Evolutionary conservation across 92 coral and sea anemone species (phyloP).

Genomic region (Plumapathes pennacea): DNA sequence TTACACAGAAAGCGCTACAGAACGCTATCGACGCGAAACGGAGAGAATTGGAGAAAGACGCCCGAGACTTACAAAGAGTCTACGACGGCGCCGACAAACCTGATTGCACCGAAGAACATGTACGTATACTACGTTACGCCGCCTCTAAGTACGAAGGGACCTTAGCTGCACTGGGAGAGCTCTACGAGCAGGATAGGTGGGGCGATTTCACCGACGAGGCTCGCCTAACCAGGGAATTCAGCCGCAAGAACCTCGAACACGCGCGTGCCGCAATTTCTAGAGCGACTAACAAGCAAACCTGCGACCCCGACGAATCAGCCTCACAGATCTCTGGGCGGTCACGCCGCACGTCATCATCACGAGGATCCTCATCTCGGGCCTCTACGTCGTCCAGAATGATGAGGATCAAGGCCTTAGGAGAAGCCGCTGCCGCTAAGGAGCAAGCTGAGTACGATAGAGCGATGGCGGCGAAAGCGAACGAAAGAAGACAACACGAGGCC

Average conservation of each 20-base stretch:
- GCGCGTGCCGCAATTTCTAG: background rate
- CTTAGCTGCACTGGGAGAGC: conserved; percentile 4
- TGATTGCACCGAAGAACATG: background rate
- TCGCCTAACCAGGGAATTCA: conserved; percentile 2
- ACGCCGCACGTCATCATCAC: background rate
- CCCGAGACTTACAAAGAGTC: too few species aligned
- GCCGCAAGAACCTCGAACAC: background rate
- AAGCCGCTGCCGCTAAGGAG: too few species aligned
- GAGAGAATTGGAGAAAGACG: too few species aligned
- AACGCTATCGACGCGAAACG: too few species aligned
- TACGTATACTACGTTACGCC: background rate
- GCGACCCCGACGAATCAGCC: background rate
- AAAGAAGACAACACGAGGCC: conserved; percentile 34
- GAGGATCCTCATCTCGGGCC: too few species aligned
- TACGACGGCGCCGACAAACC: too few species aligned
- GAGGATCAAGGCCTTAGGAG: too few species aligned
- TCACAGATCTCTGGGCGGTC: background rate
- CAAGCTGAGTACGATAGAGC: too few species aligned
- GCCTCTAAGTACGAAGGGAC: conserved; percentile 1
- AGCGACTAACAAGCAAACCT: background rate
- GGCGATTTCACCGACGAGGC: conserved; percentile 3
- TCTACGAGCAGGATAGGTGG: conserved; percentile 27
- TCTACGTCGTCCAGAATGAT: too few species aligned
- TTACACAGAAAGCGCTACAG: too few species aligned
- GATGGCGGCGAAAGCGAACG: conserved; percentile 22